Evolutionary conservation across 2,113 vertebrate genomes (phyloP), one percentile per base, ranked within the genome.

Genomic region (Sceloporus undulatus): DNA sequence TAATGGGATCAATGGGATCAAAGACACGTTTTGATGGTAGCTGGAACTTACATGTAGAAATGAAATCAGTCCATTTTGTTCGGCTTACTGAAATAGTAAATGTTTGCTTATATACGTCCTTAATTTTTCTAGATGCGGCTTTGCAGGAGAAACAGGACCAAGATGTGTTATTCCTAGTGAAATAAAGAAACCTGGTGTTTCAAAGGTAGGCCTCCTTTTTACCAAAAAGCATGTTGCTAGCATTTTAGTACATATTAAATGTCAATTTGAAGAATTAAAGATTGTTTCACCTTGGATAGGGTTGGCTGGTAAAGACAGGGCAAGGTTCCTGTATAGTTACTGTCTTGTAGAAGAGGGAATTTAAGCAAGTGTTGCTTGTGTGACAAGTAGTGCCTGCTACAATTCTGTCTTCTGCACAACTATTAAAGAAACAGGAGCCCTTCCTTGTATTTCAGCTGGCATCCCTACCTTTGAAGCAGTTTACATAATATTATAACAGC

Each of bases 161-260:
- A 98, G 99, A 93, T 99, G 99, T 95, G 98, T 99, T 90, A 98
- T 99, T 94, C 98, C 99, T 77, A 99, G 98, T 94, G 98, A 99
- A 95, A 98, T 99, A 90, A 98, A 97, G 96, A 99, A 95, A 93
- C 95, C 97, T 0, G 98, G 98, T 59, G 66, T 97, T 23, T 90
- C 97, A 9, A 98, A 99, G 97, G 98, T 98, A 93, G 93, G 14
- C 2, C 0, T n/a, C 1, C 62, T 65, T 59, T 52, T 75, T 19
- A 19, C 13, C 34, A 82, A 75, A 54, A 7, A 1, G 25, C 40
- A n/a, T 77, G 21, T 75, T 42, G 42, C 25, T 21, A 11, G 3
- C 29, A 21, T 18, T 84, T 84, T n/a, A 8, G 10, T 82, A 23
- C 8, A 14, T 29, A 21, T n/a, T 52, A 84, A 73, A 48, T 14